Evolutionary conservation across 1,140 invertebrate genomes (phyloP), one percentile per base, ranked within the genome.

Genomic region (Gryon sp.): DNA sequence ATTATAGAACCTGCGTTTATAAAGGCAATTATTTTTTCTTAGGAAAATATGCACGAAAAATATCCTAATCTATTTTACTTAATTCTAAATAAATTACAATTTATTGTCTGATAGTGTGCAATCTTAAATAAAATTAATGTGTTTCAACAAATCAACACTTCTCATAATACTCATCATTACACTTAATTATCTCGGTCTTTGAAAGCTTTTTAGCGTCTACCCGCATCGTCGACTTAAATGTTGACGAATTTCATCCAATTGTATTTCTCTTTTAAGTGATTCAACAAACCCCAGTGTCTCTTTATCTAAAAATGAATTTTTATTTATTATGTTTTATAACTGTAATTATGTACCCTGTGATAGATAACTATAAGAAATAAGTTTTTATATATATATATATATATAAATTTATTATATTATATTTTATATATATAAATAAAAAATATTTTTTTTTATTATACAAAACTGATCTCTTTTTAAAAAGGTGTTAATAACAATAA

Each of bases 281-380:
- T 83, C 80, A 83, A 75, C n/a, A n/a, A n/a, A n/a, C 63, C 66
- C 72, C 81, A 79, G 79, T 81, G 48, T 43, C 36, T 32, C 57
- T 78, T 81, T 81, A 80, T 83, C 77, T 73, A 76, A 80, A 84
- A 84, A 83, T 83, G 80, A 82, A 83, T 83, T 80, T 70, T 60
- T 41, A 69, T 80, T 72, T 57, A 32, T 52, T 52, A n/a, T n/a
- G n/a, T n/a, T n/a, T n/a, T n/a, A n/a, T n/a, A 38, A 38, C 34
- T 38, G 9, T 38, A 38, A n/a, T n/a, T n/a, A n/a, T n/a, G n/a
- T n/a, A n/a, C n/a, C 15, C 34, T 38, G 14, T 9, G n/a, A 43
- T 12, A n/a, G n/a, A n/a, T n/a, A n/a, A n/a, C n/a, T n/a, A n/a
- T n/a, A n/a, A n/a, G n/a, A n/a, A n/a, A n/a, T n/a, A n/a, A n/a